Evolutionary conservation across 2,797 vertebrate species (phyloP), one percentile per base, ranked within the genome.

Genomic region (Percopsis omiscomaycus): DNA sequence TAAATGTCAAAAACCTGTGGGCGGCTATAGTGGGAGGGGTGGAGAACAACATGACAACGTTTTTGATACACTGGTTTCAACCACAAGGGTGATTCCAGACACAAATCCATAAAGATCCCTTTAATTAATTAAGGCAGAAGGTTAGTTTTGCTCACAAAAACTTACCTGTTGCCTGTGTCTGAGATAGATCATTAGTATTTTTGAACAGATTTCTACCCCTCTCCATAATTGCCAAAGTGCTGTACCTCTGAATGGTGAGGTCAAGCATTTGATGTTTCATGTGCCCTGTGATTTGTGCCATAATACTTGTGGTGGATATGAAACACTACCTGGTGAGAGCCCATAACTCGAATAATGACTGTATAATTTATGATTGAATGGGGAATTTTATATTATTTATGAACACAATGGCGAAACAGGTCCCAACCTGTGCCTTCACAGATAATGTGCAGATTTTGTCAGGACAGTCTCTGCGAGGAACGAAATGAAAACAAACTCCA

Each of bases 401-500:
- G 69, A 70, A 72, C 78, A 82, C 75, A 75, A 71, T 74, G 60
- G 75, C 73, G 74, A 48, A 57, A 75, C 90, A 62, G 70, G 88
- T 81, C 77, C 61, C 29, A 52, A 84, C 89, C 62, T 89, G 89
- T 76, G 69, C 48, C 68, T 55, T 72, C 0, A 42, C 13, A 55
- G 59, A 46, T 59, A 62, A 72, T 61, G 55, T 74, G 83, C 77
- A 82, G 81, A 68, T 79, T 87, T 78, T 68, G 74, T 66, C 69
- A 74, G 71, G 68, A 79, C 86, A 75, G 80, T 89, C 86, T 86
- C 71, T 83, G 74, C 69, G 71, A 80, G 72, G 74, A 80, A 68
- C 72, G 66, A 82, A 86, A 85, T 81, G 75, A 85, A 91, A 91
- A 89, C 85, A 88, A 84, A 88, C 79, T 74, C 65, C 71, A 60